A percentile compares a stretch with the other conserved stretches of the same genome.
These are phyloP conservation scores for Gadopsis bispinosus DNA, from an alignment of 2,797 vertebrate species.

Conservation along the genomic window DNA sequence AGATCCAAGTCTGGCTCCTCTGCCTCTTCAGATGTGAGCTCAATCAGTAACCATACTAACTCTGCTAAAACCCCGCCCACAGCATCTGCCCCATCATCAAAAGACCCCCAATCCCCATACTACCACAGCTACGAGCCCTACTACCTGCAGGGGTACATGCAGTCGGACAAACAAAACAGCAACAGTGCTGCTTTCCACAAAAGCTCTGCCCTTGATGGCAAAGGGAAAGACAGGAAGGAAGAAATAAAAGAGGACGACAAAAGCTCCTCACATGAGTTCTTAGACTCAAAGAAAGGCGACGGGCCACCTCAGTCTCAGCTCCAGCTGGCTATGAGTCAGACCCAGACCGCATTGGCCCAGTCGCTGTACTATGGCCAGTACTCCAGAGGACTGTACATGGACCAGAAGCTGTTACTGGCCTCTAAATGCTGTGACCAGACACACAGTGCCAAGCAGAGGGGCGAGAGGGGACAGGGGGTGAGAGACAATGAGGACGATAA, in stretches of 20 bases:
- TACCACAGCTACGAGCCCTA: conserved; percentile 96
- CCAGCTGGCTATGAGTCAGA: conserved; percentile 95
- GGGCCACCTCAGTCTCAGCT: conserved; percentile 91
- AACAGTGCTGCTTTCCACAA: conserved; percentile 82
- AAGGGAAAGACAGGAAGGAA: conserved; percentile 93
- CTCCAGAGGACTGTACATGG: conserved; percentile 95
- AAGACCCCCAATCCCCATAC: conserved; percentile 93
- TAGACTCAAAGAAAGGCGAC: conserved; percentile 77
- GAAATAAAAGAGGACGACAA: conserved; percentile 89
- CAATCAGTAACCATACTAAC: conserved; percentile 86
- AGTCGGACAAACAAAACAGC: conserved; percentile 88
- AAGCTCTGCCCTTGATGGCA: conserved; percentile 84
- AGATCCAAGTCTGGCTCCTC: conserved; percentile 90
- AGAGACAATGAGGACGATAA: conserved; percentile 92
- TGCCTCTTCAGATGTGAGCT: conserved; percentile 81
- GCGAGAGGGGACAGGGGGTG: conserved; percentile 84
- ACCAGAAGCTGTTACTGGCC: conserved; percentile 95
- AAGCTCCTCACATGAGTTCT: conserved; percentile 84
- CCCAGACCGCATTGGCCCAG: conserved; percentile 96
- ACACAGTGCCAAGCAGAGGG: conserved; percentile 88
- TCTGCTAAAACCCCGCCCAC: conserved; percentile 87
- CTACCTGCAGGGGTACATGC: conserved; percentile 93
- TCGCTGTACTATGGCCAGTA: conserved; percentile 99
- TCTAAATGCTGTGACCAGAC: conserved; percentile 94
- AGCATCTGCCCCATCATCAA: conserved; percentile 76